Percentiles rank a stretch among this genome's conserved stretches.
These are phyloP conservation scores for Horisme vitalbata DNA, from an alignment of 2,888 invertebrate species.

Conservation along the genomic window DNA sequence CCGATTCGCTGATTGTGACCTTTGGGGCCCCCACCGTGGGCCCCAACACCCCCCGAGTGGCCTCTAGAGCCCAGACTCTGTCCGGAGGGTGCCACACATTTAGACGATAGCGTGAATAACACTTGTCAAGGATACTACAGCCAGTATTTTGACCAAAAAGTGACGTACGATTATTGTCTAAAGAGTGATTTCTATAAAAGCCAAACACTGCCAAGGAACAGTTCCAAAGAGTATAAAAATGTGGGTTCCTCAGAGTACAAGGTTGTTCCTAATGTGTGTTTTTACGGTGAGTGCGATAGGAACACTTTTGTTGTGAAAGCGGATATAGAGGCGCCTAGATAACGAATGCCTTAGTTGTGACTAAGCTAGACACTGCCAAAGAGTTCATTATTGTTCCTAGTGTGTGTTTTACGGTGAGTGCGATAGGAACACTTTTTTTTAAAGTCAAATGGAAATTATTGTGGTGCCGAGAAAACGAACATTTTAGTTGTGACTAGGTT, in stretches of 20 bases:
- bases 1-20: slow-evolving; percentile 81
- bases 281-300: slow-evolving; percentile 52
- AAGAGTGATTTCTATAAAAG: slow-evolving; percentile 68
- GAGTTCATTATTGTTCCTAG: slow-evolving; percentile 51
- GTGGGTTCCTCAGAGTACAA: slow-evolving; percentile 63
- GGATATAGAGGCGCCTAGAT: slow-evolving; percentile 69
- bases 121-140: slow-evolving; percentile 69
- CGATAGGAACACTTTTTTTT: slow-evolving; percentile 50
- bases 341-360: slow-evolving; percentile 50
- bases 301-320: slow-evolving; percentile 64
- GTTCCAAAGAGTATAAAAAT: too few species aligned
- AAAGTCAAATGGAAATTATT: slow-evolving; percentile 59
- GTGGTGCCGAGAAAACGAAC: slow-evolving; percentile 71
- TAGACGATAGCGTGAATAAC: slow-evolving; percentile 59
- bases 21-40: slow-evolving; percentile 76
- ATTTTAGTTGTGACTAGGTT: slow-evolving; percentile 31
- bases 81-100: slow-evolving; percentile 63
- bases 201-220: slow-evolving; percentile 68
- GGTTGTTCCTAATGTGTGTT: slow-evolving; percentile 57
- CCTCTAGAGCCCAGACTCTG: slow-evolving; percentile 51
- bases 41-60: slow-evolving; percentile 66
- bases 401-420: slow-evolving; percentile 63
- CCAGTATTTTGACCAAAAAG: slow-evolving; percentile 63
- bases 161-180: slow-evolving; percentile 69
- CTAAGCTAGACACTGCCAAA: slow-evolving; percentile 37